A percentile compares a stretch with the other conserved stretches of the same genome.
These are phyloP conservation scores for Virgularia gustaviana DNA, from an alignment of 92 coral and sea anemone genomes.

Conservation along the genomic window DNA sequence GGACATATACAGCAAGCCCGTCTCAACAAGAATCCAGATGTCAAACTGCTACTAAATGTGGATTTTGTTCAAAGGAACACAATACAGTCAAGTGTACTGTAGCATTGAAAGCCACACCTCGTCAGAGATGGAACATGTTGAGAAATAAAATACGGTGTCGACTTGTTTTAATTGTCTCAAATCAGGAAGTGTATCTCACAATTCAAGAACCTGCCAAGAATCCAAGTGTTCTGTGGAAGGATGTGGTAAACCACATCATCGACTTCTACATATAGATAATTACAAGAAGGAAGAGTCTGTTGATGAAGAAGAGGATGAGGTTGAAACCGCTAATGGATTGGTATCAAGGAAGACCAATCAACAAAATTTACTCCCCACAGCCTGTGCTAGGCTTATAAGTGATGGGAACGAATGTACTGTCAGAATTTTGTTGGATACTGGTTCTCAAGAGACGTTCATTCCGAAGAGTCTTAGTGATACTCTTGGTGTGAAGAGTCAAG, in stretches of 20 bases:
- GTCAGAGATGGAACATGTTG: constrained; percentile 4
- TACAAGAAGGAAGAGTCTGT: not conserved
- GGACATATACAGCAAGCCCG: no score
- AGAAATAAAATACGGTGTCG: not conserved
- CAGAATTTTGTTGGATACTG: constrained; percentile 34
- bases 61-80: constrained; percentile 8
- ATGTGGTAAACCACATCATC: constrained; percentile 25
- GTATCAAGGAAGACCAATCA: not conserved
- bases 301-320: not conserved
- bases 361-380: constrained; percentile 5
- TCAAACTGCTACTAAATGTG: no score
- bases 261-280: constrained; percentile 7
- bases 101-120: not conserved
- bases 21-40: no score
- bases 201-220: constrained; percentile 13
- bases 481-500: not conserved
- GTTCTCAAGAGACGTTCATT: constrained; percentile 30
- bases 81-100: constrained; percentile 16
- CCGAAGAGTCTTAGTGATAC: constrained; percentile 12
- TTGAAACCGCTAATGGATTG: not conserved
- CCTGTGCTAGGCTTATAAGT: not conserved
- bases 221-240: constrained; percentile 24
- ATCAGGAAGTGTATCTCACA: constrained; percentile 19
- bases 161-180: constrained; percentile 39
- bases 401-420: constrained; percentile 4